Conservation (phyloP, 2,113 vertebrate genomes). For the Pan paniscus region DNA sequence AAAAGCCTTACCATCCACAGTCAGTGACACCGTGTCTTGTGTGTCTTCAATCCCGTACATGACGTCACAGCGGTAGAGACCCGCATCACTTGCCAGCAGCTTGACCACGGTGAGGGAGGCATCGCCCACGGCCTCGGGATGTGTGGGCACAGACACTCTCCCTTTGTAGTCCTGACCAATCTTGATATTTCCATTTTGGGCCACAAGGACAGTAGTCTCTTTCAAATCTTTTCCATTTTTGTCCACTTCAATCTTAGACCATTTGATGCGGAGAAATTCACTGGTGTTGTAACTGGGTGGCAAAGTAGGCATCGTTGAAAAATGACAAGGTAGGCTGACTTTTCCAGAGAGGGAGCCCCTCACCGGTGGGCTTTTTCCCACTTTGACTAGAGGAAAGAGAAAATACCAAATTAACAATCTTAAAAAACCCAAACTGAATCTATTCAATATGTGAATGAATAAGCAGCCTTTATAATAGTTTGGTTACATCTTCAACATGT, state of each 20-base stretch:
- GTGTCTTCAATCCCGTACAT: constrained; percentile 96
- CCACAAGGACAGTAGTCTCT: constrained; percentile 93
- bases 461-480: background rate
- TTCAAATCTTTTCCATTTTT: constrained; percentile 85
- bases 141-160: constrained; percentile 92
- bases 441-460: background rate
- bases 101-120: constrained; percentile 93
- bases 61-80: constrained; percentile 95
- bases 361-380: constrained; percentile 84
- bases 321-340: constrained; percentile 93
- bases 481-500: background rate
- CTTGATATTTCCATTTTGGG: constrained; percentile 95
- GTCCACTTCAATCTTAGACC: constrained; percentile 92
- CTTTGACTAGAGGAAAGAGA: constrained; percentile 76
- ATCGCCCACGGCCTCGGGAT: constrained; percentile 91
- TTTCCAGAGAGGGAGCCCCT: constrained; percentile 92
- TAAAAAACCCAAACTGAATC: background rate
- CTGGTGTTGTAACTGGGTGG: constrained; percentile 83
- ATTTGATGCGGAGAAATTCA: constrained; percentile 95
- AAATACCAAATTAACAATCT: constrained; percentile 18
- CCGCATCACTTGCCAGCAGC: constrained; percentile 93
- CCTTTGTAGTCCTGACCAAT: constrained; percentile 91
- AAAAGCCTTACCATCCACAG: constrained; percentile 90
- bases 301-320: constrained; percentile 91
- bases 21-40: constrained; percentile 88